Evolutionary conservation across 2,888 invertebrate species (phyloP).

Genomic region (Amiota communis): DNA sequence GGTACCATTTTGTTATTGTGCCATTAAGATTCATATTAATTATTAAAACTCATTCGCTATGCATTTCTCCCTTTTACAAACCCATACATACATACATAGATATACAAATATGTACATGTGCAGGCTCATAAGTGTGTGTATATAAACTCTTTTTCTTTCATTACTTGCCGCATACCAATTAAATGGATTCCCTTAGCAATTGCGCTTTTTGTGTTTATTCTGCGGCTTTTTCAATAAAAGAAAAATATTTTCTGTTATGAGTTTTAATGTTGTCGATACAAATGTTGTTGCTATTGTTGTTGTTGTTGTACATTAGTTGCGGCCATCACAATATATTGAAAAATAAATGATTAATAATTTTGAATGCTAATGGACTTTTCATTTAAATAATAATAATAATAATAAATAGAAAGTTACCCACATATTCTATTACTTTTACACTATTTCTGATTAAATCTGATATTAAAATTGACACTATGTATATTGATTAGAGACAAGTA

Average conservation of each 20-base stretch:
- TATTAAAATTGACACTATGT: no score
- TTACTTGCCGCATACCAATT: neutral
- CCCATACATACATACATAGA: no score
- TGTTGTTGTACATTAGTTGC: conserved; percentile 7
- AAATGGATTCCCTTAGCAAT: conserved; percentile 22
- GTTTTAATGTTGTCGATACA: neutral
- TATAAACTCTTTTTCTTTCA: neutral
- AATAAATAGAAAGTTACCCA: no score
- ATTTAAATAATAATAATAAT: neutral
- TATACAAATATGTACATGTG: no score
- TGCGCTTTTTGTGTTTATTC: neutral
- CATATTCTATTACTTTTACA: no score
- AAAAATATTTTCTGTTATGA: neutral
- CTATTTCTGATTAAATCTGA: no score
- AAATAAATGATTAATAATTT: neutral
- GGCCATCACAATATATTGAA: neutral
- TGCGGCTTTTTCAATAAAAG: neutral
- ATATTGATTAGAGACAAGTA: no score
- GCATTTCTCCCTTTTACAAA: neutral
- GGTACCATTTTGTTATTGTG: no score
- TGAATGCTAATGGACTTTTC: conserved; percentile 7
- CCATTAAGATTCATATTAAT: no score
- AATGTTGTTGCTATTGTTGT: no score
- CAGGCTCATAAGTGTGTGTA: no score
- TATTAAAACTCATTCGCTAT: neutral